These are phyloP conservation scores for Lumbricus terrestris DNA, from an alignment of 2,888 invertebrate species.

Conservation along the genomic window DNA sequence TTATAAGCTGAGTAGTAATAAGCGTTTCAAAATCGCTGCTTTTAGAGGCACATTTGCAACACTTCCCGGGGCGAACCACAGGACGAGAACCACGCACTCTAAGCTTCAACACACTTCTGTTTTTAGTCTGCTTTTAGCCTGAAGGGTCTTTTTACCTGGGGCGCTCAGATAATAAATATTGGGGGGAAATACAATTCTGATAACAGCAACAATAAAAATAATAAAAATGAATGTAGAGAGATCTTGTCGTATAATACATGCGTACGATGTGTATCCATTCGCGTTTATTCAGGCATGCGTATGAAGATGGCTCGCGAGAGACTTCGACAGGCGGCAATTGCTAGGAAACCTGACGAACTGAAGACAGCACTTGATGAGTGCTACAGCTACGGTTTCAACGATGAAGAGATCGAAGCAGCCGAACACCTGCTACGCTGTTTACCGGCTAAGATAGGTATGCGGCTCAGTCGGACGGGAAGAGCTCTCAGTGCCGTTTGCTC, in stretches of 20 bases:
- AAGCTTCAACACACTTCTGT: no score
- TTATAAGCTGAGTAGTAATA: no score
- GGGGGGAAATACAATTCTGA: no score
- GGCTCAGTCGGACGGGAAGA: no score
- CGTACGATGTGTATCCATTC: neutral
- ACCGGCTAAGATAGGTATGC: conserved; percentile 16
- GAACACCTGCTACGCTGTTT: conserved; percentile 18
- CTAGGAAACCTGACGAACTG: conserved; percentile 8
- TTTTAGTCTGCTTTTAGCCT: no score
- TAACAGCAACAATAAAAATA: neutral
- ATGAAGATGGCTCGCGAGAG: conserved; percentile 6
- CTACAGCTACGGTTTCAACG: neutral
- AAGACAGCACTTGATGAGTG: conserved; percentile 22
- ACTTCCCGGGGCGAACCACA: no score
- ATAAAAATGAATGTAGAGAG: neutral
- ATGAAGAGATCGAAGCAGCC: conserved; percentile 20
- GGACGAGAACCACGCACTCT: no score
- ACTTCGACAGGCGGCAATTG: neutral
- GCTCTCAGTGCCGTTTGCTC: no score
- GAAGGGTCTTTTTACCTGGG: no score
- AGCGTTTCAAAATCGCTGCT: no score
- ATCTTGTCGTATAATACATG: neutral
- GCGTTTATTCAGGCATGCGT: neutral
- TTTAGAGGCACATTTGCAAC: no score
- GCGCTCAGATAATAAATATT: no score